Evolutionary conservation across 2,113 vertebrate species (phyloP).

Genomic region (Pipa parva): DNA sequence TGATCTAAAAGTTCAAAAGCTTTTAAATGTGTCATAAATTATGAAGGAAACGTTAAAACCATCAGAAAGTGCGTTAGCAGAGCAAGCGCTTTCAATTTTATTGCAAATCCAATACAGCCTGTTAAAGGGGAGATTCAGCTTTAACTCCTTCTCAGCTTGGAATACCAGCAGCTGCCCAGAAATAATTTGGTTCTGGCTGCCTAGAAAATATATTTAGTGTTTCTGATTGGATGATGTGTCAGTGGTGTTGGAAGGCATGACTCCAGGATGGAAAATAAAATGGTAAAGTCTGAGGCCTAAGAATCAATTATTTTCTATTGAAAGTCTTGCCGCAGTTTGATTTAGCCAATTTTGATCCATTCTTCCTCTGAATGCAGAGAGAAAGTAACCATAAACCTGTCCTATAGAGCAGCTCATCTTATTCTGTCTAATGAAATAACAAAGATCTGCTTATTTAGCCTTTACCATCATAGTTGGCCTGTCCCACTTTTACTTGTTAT

Average conservation of each 20-base stretch:
- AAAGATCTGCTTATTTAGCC: too few relatives aligned
- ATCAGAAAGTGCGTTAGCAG: conserved; percentile 34
- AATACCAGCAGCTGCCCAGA: not conserved
- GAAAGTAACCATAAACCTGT: too few relatives aligned
- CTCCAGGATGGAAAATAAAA: not conserved
- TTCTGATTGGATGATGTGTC: not conserved
- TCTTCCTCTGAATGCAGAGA: too few relatives aligned
- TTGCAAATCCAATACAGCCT: conserved; percentile 42
- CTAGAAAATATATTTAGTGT: not conserved
- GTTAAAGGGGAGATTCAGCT: conserved; percentile 24
- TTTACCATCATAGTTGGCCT: too few relatives aligned
- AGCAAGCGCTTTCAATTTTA: conserved; percentile 33
- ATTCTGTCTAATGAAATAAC: too few relatives aligned
- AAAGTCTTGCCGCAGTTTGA: not conserved
- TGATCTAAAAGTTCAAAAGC: conserved; percentile 39
- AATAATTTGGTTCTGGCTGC: too few relatives aligned
- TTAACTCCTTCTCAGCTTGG: conserved; percentile 10
- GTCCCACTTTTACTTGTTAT: too few relatives aligned
- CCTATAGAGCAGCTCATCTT: too few relatives aligned
- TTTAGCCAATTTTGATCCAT: too few relatives aligned
- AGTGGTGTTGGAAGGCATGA: not conserved
- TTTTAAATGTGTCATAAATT: conserved; percentile 41
- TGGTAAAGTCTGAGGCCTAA: not conserved
- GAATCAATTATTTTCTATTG: too few relatives aligned
- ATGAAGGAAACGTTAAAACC: conserved; percentile 39